Evolutionary conservation across 2,113 vertebrate genomes (phyloP).

Genomic region (Siphamia tubifer): DNA sequence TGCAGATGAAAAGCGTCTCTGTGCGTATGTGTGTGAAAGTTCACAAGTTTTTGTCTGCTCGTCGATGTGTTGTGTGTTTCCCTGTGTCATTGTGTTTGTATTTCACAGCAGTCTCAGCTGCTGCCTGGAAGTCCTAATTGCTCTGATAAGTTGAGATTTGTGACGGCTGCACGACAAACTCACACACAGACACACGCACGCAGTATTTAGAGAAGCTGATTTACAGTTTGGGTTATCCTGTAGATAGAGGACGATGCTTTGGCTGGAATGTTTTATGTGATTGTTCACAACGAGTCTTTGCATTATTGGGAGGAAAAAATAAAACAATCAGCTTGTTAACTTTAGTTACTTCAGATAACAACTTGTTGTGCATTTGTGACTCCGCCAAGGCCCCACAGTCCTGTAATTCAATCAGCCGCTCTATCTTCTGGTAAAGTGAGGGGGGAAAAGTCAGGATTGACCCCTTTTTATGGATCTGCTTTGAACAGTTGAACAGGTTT

Average conservation of each 20-base stretch:
- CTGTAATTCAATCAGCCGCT: no score
- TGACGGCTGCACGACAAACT: not conserved
- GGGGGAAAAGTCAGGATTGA: no score
- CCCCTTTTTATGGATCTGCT: no score
- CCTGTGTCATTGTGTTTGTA: conserved; percentile 2
- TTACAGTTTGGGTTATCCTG: not conserved
- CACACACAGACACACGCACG: not conserved
- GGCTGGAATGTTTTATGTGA: not conserved
- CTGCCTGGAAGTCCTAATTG: conserved; percentile 37
- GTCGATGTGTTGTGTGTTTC: not conserved
- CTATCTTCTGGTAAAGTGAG: no score
- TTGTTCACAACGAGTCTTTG: no score
- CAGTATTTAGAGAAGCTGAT: not conserved
- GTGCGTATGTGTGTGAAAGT: not conserved
- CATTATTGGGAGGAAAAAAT: no score
- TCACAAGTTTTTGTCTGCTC: not conserved
- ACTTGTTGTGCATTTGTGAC: no score
- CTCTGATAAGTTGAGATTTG: conserved; percentile 38
- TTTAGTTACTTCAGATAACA: no score
- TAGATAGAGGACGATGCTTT: not conserved
- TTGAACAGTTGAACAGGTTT: no score
- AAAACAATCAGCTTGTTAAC: no score
- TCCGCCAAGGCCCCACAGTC: no score
- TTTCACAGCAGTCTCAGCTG: conserved; percentile 13
- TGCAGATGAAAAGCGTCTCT: not conserved